Evolutionary conservation across 2,113 vertebrate species (phyloP).

Genomic region (Coreoperca whiteheadi): DNA sequence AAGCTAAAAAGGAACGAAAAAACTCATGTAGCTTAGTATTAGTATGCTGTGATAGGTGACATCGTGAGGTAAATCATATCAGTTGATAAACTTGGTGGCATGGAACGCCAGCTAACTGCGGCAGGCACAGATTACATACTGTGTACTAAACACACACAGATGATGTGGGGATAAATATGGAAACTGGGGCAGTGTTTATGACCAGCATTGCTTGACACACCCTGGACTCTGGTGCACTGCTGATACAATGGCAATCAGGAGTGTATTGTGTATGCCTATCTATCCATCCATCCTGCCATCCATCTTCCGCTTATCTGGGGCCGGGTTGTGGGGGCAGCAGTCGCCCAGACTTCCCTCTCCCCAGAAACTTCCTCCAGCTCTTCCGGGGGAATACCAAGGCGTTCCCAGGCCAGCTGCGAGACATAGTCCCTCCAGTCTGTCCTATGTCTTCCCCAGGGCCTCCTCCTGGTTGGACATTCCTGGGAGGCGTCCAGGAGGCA

Average conservation of each 20-base stretch:
- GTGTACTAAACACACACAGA: constrained; percentile 34
- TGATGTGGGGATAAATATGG: constrained; percentile 69
- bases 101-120: neutral
- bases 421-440: too few species aligned
- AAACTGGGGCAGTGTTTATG: constrained; percentile 60
- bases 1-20: neutral
- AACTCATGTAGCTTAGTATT: neutral
- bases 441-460: too few species aligned
- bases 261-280: too few species aligned
- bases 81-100: neutral
- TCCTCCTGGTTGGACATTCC: too few species aligned
- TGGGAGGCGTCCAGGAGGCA: too few species aligned
- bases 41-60: neutral
- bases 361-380: too few species aligned
- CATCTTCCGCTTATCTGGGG: too few species aligned
- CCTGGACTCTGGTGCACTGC: constrained; percentile 46
- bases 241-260: constrained; percentile 1
- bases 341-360: too few species aligned
- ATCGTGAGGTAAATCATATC: neutral
- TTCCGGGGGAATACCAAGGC: too few species aligned
- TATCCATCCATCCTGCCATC: too few species aligned
- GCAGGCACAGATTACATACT: constrained; percentile 33
- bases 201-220: constrained; percentile 69
- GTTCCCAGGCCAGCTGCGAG: too few species aligned
- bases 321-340: too few species aligned